Percentiles rank a stretch among this genome's conserved stretches.
phyloP scores from a whole-genome alignment of 23 tunicate genomes.

The Oikopleura vanhoeffeni region DNA sequence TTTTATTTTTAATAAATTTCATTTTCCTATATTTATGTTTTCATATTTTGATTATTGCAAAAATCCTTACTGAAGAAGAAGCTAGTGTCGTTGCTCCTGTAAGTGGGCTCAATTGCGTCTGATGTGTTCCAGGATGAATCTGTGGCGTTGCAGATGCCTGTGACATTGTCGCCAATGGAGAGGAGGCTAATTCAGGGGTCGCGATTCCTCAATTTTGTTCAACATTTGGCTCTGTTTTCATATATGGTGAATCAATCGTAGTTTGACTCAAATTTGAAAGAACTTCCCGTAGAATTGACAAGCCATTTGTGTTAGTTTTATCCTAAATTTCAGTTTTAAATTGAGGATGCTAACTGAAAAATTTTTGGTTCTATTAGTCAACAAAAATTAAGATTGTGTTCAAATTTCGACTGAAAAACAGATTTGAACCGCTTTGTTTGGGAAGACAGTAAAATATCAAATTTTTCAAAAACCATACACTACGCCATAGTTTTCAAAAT shows the following conservation, averaged over 20 bases:
- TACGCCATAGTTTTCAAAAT: too few species aligned
- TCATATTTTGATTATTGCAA: too few species aligned
- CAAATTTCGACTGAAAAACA: too few species aligned
- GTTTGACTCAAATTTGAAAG: not conserved
- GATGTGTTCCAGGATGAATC: not conserved
- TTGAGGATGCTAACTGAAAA: too few species aligned
- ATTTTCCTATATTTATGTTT: too few species aligned
- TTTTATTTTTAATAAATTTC: not conserved
- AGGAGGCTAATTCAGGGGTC: not conserved
- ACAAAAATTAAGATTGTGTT: too few species aligned
- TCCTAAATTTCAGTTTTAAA: not conserved
- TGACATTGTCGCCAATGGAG: not conserved
- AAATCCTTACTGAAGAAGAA: too few species aligned
- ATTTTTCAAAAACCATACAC: too few species aligned
- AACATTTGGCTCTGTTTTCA: slow-evolving; percentile 7
- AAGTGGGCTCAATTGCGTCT: not conserved
- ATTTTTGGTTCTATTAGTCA: too few species aligned
- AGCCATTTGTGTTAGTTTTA: not conserved
- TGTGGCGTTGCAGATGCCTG: not conserved
- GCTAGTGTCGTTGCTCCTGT: not conserved
- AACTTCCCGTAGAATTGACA: not conserved
- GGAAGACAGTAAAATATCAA: too few species aligned
- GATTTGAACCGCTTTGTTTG: too few species aligned
- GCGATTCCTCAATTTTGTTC: not conserved
- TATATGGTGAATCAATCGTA: not conserved